Conservation (phyloP, 2,797 vertebrate genomes). For the Eupleurogrammus muticus region DNA sequence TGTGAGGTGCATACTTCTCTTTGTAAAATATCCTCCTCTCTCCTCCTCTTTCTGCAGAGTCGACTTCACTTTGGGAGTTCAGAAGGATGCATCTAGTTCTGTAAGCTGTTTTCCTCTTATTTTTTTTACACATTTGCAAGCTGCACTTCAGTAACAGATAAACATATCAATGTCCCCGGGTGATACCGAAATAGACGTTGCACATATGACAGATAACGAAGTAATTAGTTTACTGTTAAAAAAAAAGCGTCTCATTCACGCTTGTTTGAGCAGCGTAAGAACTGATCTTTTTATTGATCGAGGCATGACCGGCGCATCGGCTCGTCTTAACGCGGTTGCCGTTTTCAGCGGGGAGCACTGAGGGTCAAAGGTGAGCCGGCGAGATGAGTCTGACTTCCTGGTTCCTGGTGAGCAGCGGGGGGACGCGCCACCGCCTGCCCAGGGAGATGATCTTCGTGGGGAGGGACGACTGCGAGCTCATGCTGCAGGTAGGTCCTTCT, state of each 20-base stretch:
- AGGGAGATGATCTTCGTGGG: slow-evolving; percentile 99
- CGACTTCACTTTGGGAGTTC: slow-evolving; percentile 30
- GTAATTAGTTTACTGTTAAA: slow-evolving; percentile 4
- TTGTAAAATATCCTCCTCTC: slow-evolving; percentile 6
- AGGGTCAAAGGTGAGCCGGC: slow-evolving; percentile 63
- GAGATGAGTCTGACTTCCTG: slow-evolving; percentile 97
- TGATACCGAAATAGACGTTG: slow-evolving; percentile 43
- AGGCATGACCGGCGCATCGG: background rate
- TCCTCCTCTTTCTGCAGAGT: slow-evolving; percentile 11
- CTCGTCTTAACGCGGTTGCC: background rate
- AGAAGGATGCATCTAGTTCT: slow-evolving; percentile 44
- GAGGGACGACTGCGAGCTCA: slow-evolving; percentile 97
- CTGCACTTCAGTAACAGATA: slow-evolving; percentile 4
- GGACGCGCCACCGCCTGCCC: slow-evolving; percentile 95
- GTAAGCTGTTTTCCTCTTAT: slow-evolving; percentile 35
- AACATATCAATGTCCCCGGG: slow-evolving; percentile 29
- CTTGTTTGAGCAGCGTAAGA: background rate
- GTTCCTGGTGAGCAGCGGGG: slow-evolving; percentile 97
- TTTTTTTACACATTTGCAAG: slow-evolving; percentile 20
- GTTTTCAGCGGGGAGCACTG: slow-evolving; percentile 84
- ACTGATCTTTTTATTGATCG: slow-evolving; percentile 10
- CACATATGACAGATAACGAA: slow-evolving; percentile 31
- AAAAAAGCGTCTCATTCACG: slow-evolving; percentile 5
- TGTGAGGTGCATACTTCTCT: background rate
- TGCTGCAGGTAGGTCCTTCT: slow-evolving; percentile 91